These are phyloP conservation scores for Decapterus maruadsi DNA, from an alignment of 2,797 vertebrate species.

Conservation along the genomic window DNA sequence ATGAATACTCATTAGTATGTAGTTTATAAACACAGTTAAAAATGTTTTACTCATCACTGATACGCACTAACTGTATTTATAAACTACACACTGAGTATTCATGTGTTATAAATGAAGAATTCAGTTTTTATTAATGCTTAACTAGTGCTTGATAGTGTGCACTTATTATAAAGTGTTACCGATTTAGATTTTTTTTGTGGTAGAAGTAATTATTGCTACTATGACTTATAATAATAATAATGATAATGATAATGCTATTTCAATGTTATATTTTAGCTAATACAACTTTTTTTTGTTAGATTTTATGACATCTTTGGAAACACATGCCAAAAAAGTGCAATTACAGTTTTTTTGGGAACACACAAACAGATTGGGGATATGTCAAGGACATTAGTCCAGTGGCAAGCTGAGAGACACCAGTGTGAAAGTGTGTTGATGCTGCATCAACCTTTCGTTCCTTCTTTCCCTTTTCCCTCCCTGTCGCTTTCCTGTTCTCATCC, in stretches of 20 bases:
- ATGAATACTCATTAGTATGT: no score
- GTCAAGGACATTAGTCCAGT: conserved; percentile 88
- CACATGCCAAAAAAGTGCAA: background rate
- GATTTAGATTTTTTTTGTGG: background rate
- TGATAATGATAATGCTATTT: background rate
- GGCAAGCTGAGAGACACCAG: conserved; percentile 88
- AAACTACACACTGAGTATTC: no score
- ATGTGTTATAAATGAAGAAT: no score
- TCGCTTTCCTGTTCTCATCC: conserved; percentile 9
- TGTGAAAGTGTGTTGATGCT: conserved; percentile 92
- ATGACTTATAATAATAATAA: background rate
- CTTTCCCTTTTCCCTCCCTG: conserved; percentile 1
- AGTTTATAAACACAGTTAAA: no score
- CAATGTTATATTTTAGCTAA: no score
- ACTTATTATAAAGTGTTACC: no score
- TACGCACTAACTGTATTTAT: no score
- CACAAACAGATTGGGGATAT: conserved; percentile 84
- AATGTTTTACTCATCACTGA: no score
- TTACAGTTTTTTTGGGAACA: background rate
- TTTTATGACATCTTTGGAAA: background rate
- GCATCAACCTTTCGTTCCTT: conserved; percentile 52
- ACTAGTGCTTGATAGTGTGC: no score
- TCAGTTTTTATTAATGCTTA: no score
- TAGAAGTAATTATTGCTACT: no score
- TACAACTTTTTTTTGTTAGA: background rate